Evolutionary conservation across 2,888 invertebrate genomes (phyloP).

Genomic region (Platycnemis pennipes): DNA sequence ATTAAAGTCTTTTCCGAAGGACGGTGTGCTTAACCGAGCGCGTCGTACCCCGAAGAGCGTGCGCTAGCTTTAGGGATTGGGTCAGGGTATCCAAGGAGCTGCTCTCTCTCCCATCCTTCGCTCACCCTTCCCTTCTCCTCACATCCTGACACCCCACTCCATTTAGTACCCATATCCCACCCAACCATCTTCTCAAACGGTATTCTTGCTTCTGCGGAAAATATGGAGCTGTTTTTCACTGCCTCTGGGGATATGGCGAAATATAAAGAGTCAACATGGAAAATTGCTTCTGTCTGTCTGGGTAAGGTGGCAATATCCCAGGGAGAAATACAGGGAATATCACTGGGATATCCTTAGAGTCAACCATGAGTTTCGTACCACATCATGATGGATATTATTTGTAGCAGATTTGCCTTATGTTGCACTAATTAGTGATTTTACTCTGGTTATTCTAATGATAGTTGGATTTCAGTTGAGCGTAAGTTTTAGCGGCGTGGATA

Average conservation of each 20-base stretch:
- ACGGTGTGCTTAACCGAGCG: conserved; percentile 57
- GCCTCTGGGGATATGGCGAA: neutral
- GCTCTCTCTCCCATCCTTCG: neutral
- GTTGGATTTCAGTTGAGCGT: no score
- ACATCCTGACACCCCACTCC: neutral
- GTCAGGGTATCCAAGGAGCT: conserved; percentile 56
- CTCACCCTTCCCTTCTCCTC: neutral
- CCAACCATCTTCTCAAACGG: no score
- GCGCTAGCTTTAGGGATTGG: conserved; percentile 4
- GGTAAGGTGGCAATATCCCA: neutral
- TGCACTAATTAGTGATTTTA: no score
- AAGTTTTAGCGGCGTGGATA: no score
- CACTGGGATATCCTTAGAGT: neutral
- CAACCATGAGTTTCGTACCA: no score
- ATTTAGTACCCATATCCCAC: neutral
- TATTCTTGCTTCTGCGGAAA: neutral
- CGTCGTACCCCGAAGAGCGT: conserved; percentile 3
- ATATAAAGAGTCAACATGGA: conserved; percentile 35
- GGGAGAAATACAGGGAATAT: neutral
- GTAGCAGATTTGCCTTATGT: no score
- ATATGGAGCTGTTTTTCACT: conserved; percentile 17
- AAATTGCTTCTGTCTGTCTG: neutral
- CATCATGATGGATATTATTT: no score
- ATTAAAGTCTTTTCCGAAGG: conserved; percentile 64
- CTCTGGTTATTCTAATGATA: no score